Conservation (phyloP, 2,113 vertebrate species). For the Chunga burmeisteri region DNA sequence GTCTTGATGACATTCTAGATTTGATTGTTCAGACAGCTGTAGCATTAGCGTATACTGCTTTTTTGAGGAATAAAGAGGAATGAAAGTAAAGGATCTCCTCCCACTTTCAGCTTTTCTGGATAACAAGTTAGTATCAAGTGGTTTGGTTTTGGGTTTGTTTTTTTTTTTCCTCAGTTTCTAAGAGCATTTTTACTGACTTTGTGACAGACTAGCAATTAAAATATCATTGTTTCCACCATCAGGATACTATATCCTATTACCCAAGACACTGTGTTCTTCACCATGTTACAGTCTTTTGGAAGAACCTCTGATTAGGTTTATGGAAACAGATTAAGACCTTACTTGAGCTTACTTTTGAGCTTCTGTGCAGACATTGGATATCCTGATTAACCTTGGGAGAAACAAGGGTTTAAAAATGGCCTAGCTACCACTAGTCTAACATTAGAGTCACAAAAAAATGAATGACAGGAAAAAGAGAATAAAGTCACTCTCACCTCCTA, state of each 20-base stretch:
- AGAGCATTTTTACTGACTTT: neutral
- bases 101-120: neutral
- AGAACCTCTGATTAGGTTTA: neutral
- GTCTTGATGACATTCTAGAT: neutral
- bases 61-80: neutral
- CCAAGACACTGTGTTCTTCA: neutral
- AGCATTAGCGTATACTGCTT: neutral
- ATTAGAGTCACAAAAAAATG: neutral
- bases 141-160: too few species aligned
- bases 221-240: neutral
- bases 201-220: neutral
- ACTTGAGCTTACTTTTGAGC: neutral
- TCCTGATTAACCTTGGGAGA: neutral
- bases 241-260: neutral
- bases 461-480: neutral
- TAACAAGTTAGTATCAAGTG: neutral
- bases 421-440: neutral
- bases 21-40: neutral
- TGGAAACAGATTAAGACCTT: neutral
- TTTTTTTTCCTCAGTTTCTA: neutral
- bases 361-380: neutral
- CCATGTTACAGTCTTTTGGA: neutral
- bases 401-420: neutral
- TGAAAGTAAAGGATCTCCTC: neutral
- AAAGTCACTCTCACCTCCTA: neutral